phyloP scores from a whole-genome alignment of 2,797 vertebrate species.

The Paramormyrops hopkinsi region DNA sequence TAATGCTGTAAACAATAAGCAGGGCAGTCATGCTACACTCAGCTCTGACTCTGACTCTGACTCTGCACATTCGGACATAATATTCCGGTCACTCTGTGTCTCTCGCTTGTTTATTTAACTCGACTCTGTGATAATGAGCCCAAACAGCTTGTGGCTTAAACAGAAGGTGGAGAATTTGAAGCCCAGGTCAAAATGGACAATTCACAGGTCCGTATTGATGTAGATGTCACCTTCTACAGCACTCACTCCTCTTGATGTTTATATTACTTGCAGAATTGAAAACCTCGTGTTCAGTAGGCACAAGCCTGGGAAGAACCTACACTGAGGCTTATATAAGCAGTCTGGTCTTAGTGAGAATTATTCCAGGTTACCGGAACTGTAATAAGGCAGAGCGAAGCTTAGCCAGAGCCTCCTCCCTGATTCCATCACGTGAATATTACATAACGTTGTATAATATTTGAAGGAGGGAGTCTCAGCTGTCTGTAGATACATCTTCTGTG shows the following conservation, averaged over 20 bases:
- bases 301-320: background rate
- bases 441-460: background rate
- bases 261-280: background rate
- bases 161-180: background rate
- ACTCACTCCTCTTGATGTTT: background rate
- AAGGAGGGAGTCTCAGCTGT: background rate
- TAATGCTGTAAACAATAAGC: background rate
- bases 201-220: background rate
- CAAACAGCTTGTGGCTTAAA: conserved; percentile 2
- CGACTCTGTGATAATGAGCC: background rate
- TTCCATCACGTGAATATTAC: background rate
- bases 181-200: background rate
- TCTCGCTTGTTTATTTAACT: background rate
- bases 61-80: background rate
- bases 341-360: background rate
- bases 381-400: background rate
- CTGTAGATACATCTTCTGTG: background rate
- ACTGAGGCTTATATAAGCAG: conserved; percentile 1
- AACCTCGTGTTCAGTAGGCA: background rate
- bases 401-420: background rate
- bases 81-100: background rate
- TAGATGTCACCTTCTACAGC: background rate
- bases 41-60: background rate
- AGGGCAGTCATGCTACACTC: background rate
- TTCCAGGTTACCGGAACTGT: background rate